Conservation (phyloP, 2,113 vertebrate species). For the Oncorhynchus masou region DNA sequence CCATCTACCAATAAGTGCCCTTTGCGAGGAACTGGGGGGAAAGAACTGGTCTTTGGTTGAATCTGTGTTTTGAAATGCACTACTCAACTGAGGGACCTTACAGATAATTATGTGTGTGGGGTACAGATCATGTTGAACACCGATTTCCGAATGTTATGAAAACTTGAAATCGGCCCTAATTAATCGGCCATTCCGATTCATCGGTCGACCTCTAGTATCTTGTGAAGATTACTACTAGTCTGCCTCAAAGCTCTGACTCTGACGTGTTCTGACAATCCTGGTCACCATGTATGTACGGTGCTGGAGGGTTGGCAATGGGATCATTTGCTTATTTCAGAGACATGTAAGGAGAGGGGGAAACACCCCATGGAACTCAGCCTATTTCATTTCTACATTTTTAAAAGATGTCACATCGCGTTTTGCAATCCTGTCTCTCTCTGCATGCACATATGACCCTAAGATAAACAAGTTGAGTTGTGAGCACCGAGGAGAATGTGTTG, state of each 20-base stretch:
- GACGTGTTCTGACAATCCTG: constrained; percentile 6
- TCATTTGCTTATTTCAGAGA: constrained; percentile 1
- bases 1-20: too few species aligned
- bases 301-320: background rate
- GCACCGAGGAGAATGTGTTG: background rate
- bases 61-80: too few species aligned
- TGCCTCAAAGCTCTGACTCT: background rate
- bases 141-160: too few species aligned
- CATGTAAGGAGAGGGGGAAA: background rate
- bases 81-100: too few species aligned
- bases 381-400: constrained; percentile 4
- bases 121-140: too few species aligned
- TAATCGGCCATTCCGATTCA: too few species aligned
- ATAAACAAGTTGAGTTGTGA: background rate
- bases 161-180: too few species aligned
- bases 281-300: background rate
- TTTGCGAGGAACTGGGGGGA: too few species aligned
- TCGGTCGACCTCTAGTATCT: background rate
- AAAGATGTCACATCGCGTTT: background rate
- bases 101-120: too few species aligned
- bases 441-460: background rate
- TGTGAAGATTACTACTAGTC: background rate
- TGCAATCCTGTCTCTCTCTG: too few species aligned
- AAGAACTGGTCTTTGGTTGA: too few species aligned
- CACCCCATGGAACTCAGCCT: constrained; percentile 2